These are phyloP conservation scores for Ifrita kowaldi DNA, from an alignment of 2,113 vertebrate species.

Conservation along the genomic window DNA sequence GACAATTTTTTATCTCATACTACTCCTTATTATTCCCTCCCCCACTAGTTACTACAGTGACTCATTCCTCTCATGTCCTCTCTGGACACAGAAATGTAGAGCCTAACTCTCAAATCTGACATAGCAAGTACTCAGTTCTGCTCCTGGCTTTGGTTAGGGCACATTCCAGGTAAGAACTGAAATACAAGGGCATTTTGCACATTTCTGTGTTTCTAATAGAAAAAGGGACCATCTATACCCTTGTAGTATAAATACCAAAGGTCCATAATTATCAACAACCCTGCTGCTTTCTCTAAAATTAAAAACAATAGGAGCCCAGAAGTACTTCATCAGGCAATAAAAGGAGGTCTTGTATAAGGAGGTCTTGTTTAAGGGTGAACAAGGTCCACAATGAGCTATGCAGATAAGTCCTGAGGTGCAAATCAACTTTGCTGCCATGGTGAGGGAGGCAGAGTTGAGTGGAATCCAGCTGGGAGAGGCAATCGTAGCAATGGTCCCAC, in stretches of 20 bases:
- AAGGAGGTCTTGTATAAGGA: not conserved
- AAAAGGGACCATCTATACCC: not conserved
- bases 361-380: not conserved
- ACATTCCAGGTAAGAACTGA: not conserved
- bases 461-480: not conserved
- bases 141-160: not conserved
- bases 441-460: not conserved
- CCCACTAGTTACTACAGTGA: not conserved
- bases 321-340: not conserved
- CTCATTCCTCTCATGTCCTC: not conserved
- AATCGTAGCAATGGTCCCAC: not conserved
- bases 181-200: not conserved
- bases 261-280: not conserved
- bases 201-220: not conserved
- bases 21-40: not conserved
- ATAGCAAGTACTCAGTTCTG: not conserved
- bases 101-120: not conserved
- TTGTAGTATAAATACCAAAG: not conserved
- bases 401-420: not conserved
- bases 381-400: accelerated
- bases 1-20: not conserved
- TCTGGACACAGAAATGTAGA: not conserved
- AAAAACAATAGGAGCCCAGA: not conserved
- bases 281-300: not conserved
- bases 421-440: accelerated